Percentiles rank a stretch among this genome's conserved stretches.
Evolutionary conservation across 2,113 vertebrate species (phyloP).

Genomic region (Heptranchias perlo): DNA sequence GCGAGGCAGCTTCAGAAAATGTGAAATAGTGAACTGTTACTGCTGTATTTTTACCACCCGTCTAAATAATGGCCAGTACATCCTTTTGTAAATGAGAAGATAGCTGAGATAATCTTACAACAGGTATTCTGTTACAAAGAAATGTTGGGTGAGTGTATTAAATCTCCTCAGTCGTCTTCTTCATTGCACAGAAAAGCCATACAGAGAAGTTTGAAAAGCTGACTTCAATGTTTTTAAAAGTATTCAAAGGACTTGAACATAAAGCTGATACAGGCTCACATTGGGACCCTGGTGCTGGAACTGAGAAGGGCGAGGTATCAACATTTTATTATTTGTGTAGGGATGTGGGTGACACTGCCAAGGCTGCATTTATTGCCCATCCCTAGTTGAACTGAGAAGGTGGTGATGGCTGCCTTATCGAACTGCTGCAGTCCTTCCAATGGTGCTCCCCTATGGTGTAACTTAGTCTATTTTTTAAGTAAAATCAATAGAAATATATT

Average conservation of each 20-base stretch:
- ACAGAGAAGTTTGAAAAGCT: not conserved
- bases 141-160: too few species aligned
- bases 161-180: too few species aligned
- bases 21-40: not conserved
- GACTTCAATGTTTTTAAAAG: not conserved
- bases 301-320: not conserved
- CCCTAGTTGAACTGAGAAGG: not conserved
- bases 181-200: not conserved
- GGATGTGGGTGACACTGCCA: too few species aligned
- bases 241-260: not conserved
- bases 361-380: not conserved
- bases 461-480: too few species aligned
- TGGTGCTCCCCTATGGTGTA: not conserved
- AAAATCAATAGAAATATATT: too few species aligned
- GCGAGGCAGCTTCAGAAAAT: not conserved
- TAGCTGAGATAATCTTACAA: not conserved
- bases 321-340: not conserved
- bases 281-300: too few species aligned
- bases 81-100: not conserved
- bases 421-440: not conserved
- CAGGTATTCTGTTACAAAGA: not conserved
- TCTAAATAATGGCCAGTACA: not conserved
- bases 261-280: too few species aligned
- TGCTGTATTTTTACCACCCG: not conserved
- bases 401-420: not conserved